A percentile compares a stretch with the other conserved stretches of the same genome.
Evolutionary conservation across 1,140 invertebrate genomes (phyloP).

Genomic region (Drosophila ananassae): DNA sequence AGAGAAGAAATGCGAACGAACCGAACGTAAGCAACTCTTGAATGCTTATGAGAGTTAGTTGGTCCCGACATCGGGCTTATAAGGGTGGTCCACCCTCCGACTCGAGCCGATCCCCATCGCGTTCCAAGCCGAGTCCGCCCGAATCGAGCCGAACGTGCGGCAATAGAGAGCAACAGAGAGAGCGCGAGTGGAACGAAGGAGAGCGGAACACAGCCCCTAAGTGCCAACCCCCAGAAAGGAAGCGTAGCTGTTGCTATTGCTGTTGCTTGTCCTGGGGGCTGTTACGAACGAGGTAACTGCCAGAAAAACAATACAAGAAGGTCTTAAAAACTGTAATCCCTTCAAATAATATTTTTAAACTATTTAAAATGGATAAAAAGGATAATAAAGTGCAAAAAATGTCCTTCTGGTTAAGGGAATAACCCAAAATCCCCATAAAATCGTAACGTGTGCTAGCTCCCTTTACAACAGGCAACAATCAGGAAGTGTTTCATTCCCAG

Average conservation of each 20-base stretch:
- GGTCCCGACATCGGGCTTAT: conserved; percentile 71
- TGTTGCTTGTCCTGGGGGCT: conserved; percentile 64
- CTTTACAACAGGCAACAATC: conserved; percentile 42
- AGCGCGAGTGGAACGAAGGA: conserved; percentile 17
- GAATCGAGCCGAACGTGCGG: conserved; percentile 14
- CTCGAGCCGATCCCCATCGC: conserved; percentile 2
- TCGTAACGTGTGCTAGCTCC: conserved; percentile 20
- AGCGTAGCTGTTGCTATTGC: conserved; percentile 67
- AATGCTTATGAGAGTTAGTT: conserved; percentile 80
- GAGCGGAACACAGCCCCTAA: conserved; percentile 66
- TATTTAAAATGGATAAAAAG: not conserved
- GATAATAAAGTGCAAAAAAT: not conserved
- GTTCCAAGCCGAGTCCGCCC: not conserved
- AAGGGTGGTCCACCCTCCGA: conserved; percentile 64
- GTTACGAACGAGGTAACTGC: conserved; percentile 12
- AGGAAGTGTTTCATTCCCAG: conserved; percentile 70
- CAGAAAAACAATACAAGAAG: not conserved
- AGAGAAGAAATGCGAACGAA: conserved; percentile 84
- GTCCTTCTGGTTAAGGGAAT: not conserved
- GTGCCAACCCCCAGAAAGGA: conserved; percentile 61
- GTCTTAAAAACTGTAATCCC: fast-evolving
- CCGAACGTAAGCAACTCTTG: conserved; percentile 84
- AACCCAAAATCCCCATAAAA: not conserved
- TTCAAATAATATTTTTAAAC: not conserved
- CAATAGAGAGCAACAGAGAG: conserved; percentile 1